Conservation (phyloP, 2,113 vertebrate species). For the Murina feae region DNA sequence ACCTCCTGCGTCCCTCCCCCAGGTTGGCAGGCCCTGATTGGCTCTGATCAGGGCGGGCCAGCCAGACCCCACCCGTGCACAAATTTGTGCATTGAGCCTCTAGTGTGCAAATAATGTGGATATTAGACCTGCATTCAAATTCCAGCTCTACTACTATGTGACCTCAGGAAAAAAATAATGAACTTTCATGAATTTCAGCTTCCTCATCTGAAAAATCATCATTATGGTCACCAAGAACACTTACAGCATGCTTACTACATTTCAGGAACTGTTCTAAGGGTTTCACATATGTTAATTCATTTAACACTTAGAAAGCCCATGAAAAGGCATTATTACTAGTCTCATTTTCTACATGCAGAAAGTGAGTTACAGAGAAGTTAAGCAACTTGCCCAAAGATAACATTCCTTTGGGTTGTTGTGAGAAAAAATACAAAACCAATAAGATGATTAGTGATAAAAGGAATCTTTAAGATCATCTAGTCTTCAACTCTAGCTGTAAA, state of each 20-base stretch:
- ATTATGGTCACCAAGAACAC: background rate
- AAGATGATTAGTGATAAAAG: background rate
- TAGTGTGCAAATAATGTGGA: background rate
- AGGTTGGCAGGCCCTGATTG: no score
- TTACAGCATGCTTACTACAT: background rate
- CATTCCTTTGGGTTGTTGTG: background rate
- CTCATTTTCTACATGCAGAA: background rate
- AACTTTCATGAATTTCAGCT: background rate
- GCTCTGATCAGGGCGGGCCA: no score
- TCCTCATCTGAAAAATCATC: background rate
- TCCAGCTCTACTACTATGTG: background rate
- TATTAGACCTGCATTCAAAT: background rate
- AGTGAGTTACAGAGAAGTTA: background rate
- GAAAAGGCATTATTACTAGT: background rate
- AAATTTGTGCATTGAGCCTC: no score
- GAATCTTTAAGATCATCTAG: background rate
- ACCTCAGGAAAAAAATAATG: background rate
- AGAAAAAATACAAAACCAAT: background rate
- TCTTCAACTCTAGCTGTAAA: background rate
- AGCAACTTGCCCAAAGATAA: background rate
- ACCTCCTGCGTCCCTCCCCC: no score
- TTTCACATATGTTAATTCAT: background rate
- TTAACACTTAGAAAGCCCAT: background rate
- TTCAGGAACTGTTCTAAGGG: background rate
- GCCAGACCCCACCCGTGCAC: no score